Base-by-base conservation (phyloP, 1,140 invertebrate species). In the Hestina assimilis region DNA sequence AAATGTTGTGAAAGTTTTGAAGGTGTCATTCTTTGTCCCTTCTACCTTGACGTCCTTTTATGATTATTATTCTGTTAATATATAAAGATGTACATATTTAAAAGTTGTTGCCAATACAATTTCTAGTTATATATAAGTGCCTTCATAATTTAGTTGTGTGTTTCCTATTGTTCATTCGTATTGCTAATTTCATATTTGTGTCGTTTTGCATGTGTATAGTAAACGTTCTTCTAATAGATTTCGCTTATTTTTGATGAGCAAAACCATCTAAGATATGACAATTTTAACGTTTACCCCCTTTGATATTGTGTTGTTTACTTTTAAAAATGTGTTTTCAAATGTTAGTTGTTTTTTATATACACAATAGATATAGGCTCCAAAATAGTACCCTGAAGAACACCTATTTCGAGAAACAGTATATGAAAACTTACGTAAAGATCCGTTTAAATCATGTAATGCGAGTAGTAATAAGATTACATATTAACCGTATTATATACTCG, bases 61-160 rank as follows among this genome's bases (percentile, higher is more conserved):
- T n/a, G n/a, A n/a, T n/a, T n/a, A n/a, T n/a, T n/a, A 8, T 28
- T n/a, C 24, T 28, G 24, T 28, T 28, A n/a, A n/a, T n/a, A n/a
- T n/a, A 9, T 28, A n/a, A 28, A n/a, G 24, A 28, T 9, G n/a
- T 28, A n/a, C n/a, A 3, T 28, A 1, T 31, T 11, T 5, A 31
- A 6, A 35, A 5, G 1, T 35, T 52, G 47, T 58, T 45, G 47
- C 28, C 47, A 51, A 59, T 28, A 38, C 38, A 33, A 12, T 43
- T 23, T 15, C 1, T n/a, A 21, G 9, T 28, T 20, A 35, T 23
- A 8, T 3, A 33, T 20, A 41, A 29, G 46, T 48, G 46, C 46
- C 46, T 48, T 35, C 11, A 48, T 8, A 14, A 4, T 15, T 35
- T n/a, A n/a, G n/a, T n/a, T 8, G 11, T 24, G 0, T 21, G n/a